Conservation (phyloP, 2,113 vertebrate species). For the Cyphomyrus plagiostoma region DNA sequence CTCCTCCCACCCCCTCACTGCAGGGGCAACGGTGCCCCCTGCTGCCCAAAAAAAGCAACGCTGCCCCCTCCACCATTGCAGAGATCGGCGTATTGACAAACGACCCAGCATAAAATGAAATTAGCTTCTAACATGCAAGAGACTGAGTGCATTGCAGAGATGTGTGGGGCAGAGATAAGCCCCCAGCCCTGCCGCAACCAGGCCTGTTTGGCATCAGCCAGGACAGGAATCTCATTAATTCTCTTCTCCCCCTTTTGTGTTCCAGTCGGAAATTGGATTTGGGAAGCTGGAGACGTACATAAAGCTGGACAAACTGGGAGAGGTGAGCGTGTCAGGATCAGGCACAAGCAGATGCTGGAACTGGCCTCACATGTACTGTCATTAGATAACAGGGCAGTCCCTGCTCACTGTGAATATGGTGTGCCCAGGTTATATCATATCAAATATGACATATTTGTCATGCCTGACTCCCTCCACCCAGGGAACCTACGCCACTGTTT, state of each 20-base stretch:
- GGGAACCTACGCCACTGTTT: constrained; percentile 97
- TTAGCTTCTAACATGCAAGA: constrained; percentile 19
- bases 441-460: neutral
- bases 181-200: neutral
- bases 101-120: constrained; percentile 28
- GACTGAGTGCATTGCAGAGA: constrained; percentile 10
- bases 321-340: constrained; percentile 54
- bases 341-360: no score
- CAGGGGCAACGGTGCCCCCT: neutral
- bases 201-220: constrained; percentile 4
- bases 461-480: constrained; percentile 35
- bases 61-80: neutral
- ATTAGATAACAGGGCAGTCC: neutral
- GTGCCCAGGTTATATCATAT: neutral
- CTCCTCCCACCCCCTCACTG: neutral
- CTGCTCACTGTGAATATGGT: neutral
- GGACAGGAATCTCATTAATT: constrained; percentile 17
- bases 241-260: constrained; percentile 28
- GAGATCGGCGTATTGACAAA: constrained; percentile 32
- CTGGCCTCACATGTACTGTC: neutral
- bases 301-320: constrained; percentile 80
- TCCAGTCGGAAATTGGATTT: constrained; percentile 81
- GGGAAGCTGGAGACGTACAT: constrained; percentile 84
- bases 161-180: constrained; percentile 20
- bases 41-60: neutral